phyloP scores from a whole-genome alignment of 2,113 vertebrate species.

The Rattus norvegicus region DNA sequence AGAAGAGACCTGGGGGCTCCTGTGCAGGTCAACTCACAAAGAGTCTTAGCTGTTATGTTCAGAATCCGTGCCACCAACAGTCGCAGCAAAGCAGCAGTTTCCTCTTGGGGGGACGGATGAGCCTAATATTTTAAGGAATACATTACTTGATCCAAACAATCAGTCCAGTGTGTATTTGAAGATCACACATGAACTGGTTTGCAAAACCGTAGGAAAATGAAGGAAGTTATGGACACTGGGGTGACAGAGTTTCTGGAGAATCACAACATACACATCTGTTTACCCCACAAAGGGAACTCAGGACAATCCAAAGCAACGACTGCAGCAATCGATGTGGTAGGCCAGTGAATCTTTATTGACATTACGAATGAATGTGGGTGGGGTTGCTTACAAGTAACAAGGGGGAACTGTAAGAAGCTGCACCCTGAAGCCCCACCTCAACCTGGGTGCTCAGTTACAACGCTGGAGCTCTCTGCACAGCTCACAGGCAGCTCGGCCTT shows the following conservation, averaged over 20 bases:
- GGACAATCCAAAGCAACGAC: not conserved
- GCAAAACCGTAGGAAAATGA: not conserved
- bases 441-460: too few relatives aligned
- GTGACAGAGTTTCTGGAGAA: not conserved
- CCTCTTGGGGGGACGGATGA: not conserved
- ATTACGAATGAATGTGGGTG: not conserved
- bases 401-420: not conserved
- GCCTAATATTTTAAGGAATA: conserved; percentile 22
- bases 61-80: not conserved
- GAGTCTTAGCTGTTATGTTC: not conserved
- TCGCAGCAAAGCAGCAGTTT: not conserved
- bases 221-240: not conserved
- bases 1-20: not conserved
- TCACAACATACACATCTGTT: not conserved
- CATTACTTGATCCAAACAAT: not conserved
- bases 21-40: not conserved
- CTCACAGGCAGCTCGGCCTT: not conserved
- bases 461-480: not conserved
- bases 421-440: not conserved
- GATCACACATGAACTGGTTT: not conserved
- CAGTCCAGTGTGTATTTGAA: not conserved
- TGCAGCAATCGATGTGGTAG: not conserved
- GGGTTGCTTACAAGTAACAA: not conserved
- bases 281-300: not conserved
- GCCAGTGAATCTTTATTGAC: not conserved